phyloP scores from a whole-genome alignment of 2,888 invertebrate species.

The Netelia inedita region DNA sequence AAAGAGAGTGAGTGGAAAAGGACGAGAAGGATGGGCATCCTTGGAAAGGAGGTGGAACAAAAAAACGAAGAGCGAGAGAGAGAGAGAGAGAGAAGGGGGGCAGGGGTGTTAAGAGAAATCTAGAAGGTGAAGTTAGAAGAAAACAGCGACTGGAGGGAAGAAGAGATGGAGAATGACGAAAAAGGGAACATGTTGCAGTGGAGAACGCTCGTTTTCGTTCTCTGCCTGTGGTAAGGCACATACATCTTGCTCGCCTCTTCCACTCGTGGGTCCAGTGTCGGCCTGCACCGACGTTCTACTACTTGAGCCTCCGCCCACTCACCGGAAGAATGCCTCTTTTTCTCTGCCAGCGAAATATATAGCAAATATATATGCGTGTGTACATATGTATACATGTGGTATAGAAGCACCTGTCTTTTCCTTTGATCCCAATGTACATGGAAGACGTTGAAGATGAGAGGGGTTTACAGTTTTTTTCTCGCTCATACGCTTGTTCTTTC shows the following conservation, averaged over 20 bases:
- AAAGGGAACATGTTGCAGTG: conserved; percentile 39
- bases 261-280: conserved; percentile 50
- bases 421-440: conserved; percentile 61
- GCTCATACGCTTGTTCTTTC: conserved; percentile 31
- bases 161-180: conserved; percentile 36
- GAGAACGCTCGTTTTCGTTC: conserved; percentile 49
- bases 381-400: not conserved
- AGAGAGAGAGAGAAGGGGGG: conserved; percentile 1
- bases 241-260: conserved; percentile 44
- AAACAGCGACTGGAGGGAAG: not conserved
- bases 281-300: conserved; percentile 59
- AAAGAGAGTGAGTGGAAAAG: conserved; percentile 31
- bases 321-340: conserved; percentile 63
- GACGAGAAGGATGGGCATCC: conserved; percentile 47
- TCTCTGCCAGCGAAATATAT: conserved; percentile 45
- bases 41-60: conserved; percentile 37
- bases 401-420: conserved; percentile 56
- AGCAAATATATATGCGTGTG: not conserved
- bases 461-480: conserved; percentile 25
- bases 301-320: conserved; percentile 60
- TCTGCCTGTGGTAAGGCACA: conserved; percentile 5
- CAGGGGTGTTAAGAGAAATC: conserved; percentile 18
- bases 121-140: conserved; percentile 8
- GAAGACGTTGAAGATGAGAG: conserved; percentile 39
- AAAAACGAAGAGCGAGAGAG: conserved; percentile 32